These are phyloP conservation scores for Caenorhabditis angaria DNA, from an alignment of 2,888 invertebrate genomes.

Conservation along the genomic window DNA sequence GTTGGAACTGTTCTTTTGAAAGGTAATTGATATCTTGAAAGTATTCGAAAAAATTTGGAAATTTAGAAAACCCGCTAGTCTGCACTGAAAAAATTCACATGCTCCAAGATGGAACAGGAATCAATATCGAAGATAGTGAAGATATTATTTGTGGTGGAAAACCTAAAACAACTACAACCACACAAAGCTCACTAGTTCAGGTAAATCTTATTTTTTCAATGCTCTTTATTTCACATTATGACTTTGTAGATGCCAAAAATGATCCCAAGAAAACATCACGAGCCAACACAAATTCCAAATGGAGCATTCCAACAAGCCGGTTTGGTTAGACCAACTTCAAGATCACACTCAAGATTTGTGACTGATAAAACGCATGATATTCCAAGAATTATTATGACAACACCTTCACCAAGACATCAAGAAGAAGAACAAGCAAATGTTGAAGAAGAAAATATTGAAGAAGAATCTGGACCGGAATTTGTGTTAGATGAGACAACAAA, in stretches of 20 bases:
- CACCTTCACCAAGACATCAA: not conserved
- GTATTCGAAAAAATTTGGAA: not conserved
- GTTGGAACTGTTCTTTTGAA: slow-evolving; percentile 71
- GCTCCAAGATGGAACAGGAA: slow-evolving; percentile 70
- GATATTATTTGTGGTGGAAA: slow-evolving; percentile 66
- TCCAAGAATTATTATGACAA: slow-evolving; percentile 3
- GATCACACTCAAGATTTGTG: slow-evolving; percentile 3
- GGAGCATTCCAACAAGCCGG: slow-evolving; percentile 35
- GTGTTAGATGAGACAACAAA: not conserved
- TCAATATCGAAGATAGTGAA: slow-evolving; percentile 62
- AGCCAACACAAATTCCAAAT: slow-evolving; percentile 12
- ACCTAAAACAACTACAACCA: slow-evolving; percentile 29
- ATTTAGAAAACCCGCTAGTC: slow-evolving; percentile 72
- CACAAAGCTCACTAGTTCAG: slow-evolving; percentile 2
- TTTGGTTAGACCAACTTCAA: slow-evolving; percentile 3
- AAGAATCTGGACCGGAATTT: not conserved
- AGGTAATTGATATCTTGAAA: slow-evolving; percentile 50
- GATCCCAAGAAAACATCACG: slow-evolving; percentile 17
- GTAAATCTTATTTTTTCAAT: not conserved
- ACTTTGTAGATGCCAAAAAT: slow-evolving; percentile 14
- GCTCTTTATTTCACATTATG: not conserved
- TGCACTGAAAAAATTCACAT: slow-evolving; percentile 72
- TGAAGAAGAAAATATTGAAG: not conserved
- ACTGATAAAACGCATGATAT: not conserved
- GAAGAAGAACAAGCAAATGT: not conserved